A percentile compares a stretch with the other conserved stretches of the same genome.
phyloP scores from a whole-genome alignment of 2,888 invertebrate genomes.

The Lepidochitona cinerea region DNA sequence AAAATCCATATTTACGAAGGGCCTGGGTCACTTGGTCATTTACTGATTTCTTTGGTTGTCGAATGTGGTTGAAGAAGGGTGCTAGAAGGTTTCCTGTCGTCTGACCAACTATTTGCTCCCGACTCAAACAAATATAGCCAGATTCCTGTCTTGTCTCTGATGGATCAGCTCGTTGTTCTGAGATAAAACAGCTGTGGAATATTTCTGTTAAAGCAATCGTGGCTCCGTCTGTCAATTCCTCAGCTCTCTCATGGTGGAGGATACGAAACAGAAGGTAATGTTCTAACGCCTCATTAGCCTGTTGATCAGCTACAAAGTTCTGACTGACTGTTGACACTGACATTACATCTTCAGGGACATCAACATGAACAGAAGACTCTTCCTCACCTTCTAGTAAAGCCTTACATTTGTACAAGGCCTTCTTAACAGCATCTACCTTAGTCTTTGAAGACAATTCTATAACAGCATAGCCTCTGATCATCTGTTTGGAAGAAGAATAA shows the following conservation, averaged over 20 bases:
- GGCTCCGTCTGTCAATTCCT: constrained; percentile 51
- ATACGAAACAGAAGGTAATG: constrained; percentile 54
- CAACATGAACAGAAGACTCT: no score
- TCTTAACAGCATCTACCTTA: constrained; percentile 61
- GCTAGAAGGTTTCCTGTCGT: constrained; percentile 62
- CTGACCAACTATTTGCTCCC: constrained; percentile 64
- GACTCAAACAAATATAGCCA: constrained; percentile 65
- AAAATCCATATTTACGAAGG: constrained; percentile 61
- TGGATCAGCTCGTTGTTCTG: constrained; percentile 55
- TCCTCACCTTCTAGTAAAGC: constrained; percentile 45
- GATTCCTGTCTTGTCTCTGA: constrained; percentile 54
- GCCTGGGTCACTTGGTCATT: constrained; percentile 61
- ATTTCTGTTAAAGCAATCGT: constrained; percentile 65
- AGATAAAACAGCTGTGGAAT: constrained; percentile 68
- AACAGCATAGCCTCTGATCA: constrained; percentile 60
- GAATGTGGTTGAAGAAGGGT: constrained; percentile 57
- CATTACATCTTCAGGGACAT: constrained; percentile 54
- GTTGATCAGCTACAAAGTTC: constrained; percentile 49
- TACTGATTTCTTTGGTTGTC: constrained; percentile 60
- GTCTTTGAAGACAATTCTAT: constrained; percentile 59
- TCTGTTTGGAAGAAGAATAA: neutral
- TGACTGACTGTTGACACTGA: constrained; percentile 59
- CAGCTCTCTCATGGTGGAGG: constrained; percentile 27
- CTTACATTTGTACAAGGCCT: constrained; percentile 54
- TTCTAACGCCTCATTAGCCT: constrained; percentile 55